Evolutionary conservation across 2,797 vertebrate genomes (phyloP).

Genomic region (Dryobates pubescens): DNA sequence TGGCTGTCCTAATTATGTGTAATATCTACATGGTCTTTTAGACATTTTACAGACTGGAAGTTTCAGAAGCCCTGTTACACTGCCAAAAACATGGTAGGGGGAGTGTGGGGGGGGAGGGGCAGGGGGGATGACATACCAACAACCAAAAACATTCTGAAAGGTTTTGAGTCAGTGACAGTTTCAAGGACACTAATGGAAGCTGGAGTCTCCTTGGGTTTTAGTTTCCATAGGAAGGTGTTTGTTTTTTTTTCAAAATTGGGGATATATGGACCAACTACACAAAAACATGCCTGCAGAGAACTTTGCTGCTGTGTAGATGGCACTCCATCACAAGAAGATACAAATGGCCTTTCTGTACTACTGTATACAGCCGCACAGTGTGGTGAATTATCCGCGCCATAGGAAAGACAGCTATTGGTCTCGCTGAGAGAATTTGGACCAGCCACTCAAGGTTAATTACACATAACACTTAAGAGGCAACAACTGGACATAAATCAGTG

Average conservation of each 20-base stretch:
- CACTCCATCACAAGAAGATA: not conserved
- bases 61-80: not conserved
- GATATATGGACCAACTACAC: not conserved
- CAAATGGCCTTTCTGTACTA: not conserved
- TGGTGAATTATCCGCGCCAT: not conserved
- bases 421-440: not conserved
- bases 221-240: not conserved
- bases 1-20: conserved; percentile 38
- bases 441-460: not conserved
- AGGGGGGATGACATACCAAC: not conserved
- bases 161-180: not conserved
- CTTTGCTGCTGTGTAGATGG: not conserved
- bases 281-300: not conserved
- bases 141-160: not conserved
- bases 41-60: conserved; percentile 8
- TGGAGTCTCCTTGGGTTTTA: not conserved
- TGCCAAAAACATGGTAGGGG: conserved; percentile 25
- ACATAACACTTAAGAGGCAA: not conserved
- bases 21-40: conserved; percentile 37
- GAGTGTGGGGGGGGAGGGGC: too few relatives aligned
- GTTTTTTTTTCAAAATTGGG: not conserved
- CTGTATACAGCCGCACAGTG: rapidly evolving
- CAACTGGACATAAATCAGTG: not conserved
- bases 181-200: not conserved
- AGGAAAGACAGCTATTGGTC: not conserved